Evolutionary conservation across 2,113 vertebrate species (phyloP).

Genomic region (Enhydra lutris): DNA sequence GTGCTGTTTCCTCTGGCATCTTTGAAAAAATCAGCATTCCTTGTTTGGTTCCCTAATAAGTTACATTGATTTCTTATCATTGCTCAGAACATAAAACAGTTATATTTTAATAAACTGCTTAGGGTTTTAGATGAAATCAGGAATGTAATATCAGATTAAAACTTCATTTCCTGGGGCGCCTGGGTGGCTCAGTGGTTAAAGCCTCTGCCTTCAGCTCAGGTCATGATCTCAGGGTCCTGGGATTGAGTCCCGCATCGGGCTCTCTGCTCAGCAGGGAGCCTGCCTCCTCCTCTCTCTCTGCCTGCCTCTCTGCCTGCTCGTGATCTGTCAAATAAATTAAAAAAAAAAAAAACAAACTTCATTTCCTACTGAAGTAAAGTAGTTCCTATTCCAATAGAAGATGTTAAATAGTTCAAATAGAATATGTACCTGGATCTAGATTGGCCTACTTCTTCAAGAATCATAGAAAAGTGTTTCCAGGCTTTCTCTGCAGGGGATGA

Average conservation of each 20-base stretch:
- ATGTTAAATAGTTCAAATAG: background rate
- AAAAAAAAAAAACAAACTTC: too few species aligned
- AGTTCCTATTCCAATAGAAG: background rate
- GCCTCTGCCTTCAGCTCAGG: too few species aligned
- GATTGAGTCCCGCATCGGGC: too few species aligned
- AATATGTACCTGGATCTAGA: slow-evolving; percentile 69
- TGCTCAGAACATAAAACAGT: background rate
- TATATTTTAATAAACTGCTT: background rate
- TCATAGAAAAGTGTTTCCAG: slow-evolving; percentile 11
- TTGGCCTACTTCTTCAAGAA: slow-evolving; percentile 34
- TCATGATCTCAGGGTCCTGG: too few species aligned
- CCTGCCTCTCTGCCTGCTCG: too few species aligned
- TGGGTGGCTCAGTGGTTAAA: too few species aligned
- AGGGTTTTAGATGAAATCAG: background rate
- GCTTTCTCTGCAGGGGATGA: background rate
- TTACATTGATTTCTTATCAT: background rate
- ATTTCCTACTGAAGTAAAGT: background rate
- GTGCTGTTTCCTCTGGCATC: background rate
- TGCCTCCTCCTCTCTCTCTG: too few species aligned
- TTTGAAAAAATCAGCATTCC: background rate
- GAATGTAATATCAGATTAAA: background rate
- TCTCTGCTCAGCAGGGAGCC: too few species aligned
- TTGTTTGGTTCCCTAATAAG: background rate
- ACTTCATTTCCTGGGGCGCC: background rate
- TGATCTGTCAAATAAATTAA: too few species aligned